Conservation (phyloP, 2,113 vertebrate species). For the Gorilla gorilla region DNA sequence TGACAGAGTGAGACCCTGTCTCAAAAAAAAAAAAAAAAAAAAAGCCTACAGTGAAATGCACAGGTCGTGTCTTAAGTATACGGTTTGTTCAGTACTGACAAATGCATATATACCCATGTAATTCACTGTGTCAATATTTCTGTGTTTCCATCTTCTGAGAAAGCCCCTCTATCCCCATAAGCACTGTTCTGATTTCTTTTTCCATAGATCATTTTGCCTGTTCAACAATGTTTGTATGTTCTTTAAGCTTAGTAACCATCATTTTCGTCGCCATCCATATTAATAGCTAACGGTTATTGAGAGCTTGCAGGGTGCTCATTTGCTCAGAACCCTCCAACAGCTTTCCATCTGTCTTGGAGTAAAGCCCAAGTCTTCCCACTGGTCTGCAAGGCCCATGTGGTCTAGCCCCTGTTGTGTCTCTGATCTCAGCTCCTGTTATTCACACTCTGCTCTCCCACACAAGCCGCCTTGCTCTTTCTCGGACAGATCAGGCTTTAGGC, state of each 20-base stretch:
- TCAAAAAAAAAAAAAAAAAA: no score
- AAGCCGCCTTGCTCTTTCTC: not conserved
- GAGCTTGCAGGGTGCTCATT: not conserved
- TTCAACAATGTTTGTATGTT: not conserved
- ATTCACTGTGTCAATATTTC: not conserved
- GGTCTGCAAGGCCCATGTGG: no score
- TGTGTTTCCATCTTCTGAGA: not conserved
- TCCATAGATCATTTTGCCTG: fast-evolving
- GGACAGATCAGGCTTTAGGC: not conserved
- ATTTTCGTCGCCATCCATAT: fast-evolving
- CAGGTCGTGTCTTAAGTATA: not conserved
- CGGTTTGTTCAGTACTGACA: not conserved
- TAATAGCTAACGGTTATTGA: not conserved
- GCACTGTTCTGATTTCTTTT: not conserved
- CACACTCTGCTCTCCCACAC: not conserved
- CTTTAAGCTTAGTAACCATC: not conserved
- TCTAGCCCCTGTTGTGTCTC: not conserved
- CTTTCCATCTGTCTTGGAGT: not conserved
- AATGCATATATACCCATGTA: fast-evolving
- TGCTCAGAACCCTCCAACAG: not conserved
- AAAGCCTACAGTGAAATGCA: not conserved
- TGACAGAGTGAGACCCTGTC: no score
- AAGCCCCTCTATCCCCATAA: not conserved
- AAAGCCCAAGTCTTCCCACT: not conserved
- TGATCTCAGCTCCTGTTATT: not conserved